phyloP scores from a whole-genome alignment of 53 echinoderm and acorn worm species.

The Antedon mediterranea region DNA sequence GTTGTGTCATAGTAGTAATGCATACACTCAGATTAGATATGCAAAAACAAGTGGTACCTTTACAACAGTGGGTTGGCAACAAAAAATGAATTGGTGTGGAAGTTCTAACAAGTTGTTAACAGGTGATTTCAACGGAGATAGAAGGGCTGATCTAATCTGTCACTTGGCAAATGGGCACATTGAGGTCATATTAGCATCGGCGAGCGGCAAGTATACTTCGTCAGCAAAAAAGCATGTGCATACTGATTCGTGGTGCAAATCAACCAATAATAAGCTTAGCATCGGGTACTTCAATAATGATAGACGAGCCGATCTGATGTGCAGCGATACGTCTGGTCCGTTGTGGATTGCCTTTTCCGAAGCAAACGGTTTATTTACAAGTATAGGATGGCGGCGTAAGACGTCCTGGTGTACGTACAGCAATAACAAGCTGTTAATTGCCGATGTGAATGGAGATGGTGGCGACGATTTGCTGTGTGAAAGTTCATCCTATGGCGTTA shows the following conservation, averaged over 20 bases:
- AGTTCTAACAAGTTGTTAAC: neutral
- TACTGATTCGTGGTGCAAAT: neutral
- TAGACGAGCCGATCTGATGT: neutral
- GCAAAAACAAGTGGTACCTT: neutral
- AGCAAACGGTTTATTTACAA: neutral
- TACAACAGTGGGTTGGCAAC: neutral
- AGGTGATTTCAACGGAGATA: conserved; percentile 15
- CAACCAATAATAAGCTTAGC: neutral
- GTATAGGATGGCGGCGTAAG: neutral
- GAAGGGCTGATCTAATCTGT: conserved; percentile 7
- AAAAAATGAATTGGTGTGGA: conserved; percentile 2
- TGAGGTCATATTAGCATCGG: conserved; percentile 6
- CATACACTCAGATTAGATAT: conserved; percentile 1
- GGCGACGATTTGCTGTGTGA: conserved; percentile 6
- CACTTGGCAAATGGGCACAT: conserved; percentile 1
- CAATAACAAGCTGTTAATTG: neutral
- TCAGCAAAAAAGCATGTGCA: neutral
- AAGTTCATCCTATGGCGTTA: neutral
- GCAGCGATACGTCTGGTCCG: neutral
- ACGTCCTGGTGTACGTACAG: neutral
- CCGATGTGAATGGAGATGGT: conserved; percentile 6
- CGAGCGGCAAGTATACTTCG: neutral
- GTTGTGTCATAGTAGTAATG: conserved; percentile 1
- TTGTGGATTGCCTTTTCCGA: neutral
- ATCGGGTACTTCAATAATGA: neutral